Evolutionary conservation across 2,888 invertebrate species (phyloP).

Genomic region (Mimumesa dahlbomi): DNA sequence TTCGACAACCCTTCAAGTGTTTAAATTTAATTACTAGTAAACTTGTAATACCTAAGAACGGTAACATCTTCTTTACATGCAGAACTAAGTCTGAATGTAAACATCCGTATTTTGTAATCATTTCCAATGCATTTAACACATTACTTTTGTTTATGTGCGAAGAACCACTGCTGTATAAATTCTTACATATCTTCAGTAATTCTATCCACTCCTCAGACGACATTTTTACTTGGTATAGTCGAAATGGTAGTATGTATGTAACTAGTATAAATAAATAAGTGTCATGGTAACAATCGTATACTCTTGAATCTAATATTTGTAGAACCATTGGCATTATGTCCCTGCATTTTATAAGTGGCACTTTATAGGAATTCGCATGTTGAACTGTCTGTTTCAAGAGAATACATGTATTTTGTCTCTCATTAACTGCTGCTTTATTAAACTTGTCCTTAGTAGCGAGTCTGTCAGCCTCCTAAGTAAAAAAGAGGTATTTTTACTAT

Average conservation of each 20-base stretch:
- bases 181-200: conserved; percentile 61
- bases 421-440: conserved; percentile 64
- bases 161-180: conserved; percentile 73
- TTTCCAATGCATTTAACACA: conserved; percentile 80
- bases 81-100: conserved; percentile 67
- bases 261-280: conserved; percentile 83
- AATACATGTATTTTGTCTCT: conserved; percentile 53
- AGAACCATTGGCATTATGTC: conserved; percentile 62
- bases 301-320: conserved; percentile 73
- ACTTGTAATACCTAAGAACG: conserved; percentile 63
- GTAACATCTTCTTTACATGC: conserved; percentile 66
- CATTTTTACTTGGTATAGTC: conserved; percentile 82
- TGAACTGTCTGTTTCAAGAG: conserved; percentile 41
- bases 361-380: conserved; percentile 19
- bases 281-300: conserved; percentile 78
- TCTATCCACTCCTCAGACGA: conserved; percentile 83
- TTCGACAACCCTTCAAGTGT: neutral
- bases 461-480: conserved; percentile 81
- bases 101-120: conserved; percentile 81
- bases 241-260: conserved; percentile 82
- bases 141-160: conserved; percentile 79
- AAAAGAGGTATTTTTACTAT: neutral
- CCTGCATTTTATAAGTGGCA: conserved; percentile 22
- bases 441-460: conserved; percentile 81
- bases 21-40: neutral